A percentile compares a stretch with the other conserved stretches of the same genome.
These are phyloP conservation scores for Tarsius wallacei DNA, from an alignment of 2,797 vertebrate genomes.

Conservation along the genomic window DNA sequence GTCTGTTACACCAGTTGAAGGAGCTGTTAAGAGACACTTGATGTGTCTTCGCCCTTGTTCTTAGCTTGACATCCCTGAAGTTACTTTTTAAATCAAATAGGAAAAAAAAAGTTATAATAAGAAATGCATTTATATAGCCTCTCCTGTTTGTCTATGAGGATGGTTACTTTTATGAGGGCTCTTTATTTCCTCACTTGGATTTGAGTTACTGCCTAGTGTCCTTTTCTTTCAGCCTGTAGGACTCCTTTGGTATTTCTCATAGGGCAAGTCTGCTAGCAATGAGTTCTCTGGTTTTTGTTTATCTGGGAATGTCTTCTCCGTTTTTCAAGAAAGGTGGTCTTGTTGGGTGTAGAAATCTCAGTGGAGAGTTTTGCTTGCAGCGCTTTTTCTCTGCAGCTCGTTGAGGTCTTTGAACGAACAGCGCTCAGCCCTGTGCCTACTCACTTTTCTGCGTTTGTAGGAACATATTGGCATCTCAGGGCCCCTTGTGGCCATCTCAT, in stretches of 20 bases:
- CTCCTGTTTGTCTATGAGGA: not conserved
- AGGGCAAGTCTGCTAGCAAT: rapidly evolving
- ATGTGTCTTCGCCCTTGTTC: not conserved
- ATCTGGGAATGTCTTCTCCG: not conserved
- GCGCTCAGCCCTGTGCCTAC: no score
- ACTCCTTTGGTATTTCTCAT: not conserved
- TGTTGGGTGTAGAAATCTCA: not conserved
- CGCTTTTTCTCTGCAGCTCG: not conserved
- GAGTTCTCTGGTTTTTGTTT: not conserved
- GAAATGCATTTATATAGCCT: not conserved
- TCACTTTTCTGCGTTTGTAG: no score
- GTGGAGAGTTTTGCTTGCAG: not conserved
- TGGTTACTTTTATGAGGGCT: not conserved
- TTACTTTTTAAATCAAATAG: not conserved
- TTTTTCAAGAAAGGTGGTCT: not conserved
- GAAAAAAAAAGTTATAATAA: not conserved
- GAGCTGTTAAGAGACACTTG: not conserved
- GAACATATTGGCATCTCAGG: not conserved
- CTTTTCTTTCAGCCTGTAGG: not conserved
- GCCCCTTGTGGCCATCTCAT: not conserved
- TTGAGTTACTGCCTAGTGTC: not conserved
- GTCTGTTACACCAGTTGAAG: not conserved
- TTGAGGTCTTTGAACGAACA: not conserved
- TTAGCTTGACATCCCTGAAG: not conserved
- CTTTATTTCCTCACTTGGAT: not conserved